Base-by-base conservation (phyloP, 2,888 invertebrate genomes). In the Acanthacorydalis orientalis region DNA sequence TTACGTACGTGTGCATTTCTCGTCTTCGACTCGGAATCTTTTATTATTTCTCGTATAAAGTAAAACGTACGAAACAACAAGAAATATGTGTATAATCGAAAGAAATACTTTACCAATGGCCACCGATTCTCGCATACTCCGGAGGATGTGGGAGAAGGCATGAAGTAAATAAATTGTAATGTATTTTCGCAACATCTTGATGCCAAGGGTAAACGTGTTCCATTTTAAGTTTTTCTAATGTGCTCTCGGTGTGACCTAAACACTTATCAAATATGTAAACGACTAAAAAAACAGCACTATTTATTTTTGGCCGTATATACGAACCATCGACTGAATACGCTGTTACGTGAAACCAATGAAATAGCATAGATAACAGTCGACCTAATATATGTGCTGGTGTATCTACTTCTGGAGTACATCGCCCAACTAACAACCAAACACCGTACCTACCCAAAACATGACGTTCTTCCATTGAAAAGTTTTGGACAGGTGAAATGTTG, bases 341-440 rank as follows among this genome's bases (percentile, higher is more conserved):
- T 12, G 97, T 98, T 57, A 93, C 87, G 68, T 97, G 91, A 71
- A 97, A 99, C 98, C 98, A 98, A 65, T 97, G 95, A 68, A 97
- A 98, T 52, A 98, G 75, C 76, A 96, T 95, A 32, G 93, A 89
- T 44, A 98, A 74, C 56, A 99, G 75, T 51, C 96, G 75, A 7
- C 96, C 96, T 45, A 97, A 72, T 47, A 83, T 75, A 64, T 86
- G 84, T 49, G 78, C 74, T 0, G 83, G 82, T 1, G 84, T 83
- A 58, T 83, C 82, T 23, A 81, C 74, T 52, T 77, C 79, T 0
- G 88, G 87, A 11, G 83, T 80, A 61, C 88, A 96, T 51, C 96
- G 76, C 10, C 95, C 95, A 41, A 96, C 92, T 61, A 98, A 75
- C 54, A 98, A 69, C 95, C 97, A 97, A 47, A 97, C 91, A 1